These are phyloP conservation scores for Zophobas atratus DNA, from an alignment of 1,140 invertebrate species.

Conservation along the genomic window DNA sequence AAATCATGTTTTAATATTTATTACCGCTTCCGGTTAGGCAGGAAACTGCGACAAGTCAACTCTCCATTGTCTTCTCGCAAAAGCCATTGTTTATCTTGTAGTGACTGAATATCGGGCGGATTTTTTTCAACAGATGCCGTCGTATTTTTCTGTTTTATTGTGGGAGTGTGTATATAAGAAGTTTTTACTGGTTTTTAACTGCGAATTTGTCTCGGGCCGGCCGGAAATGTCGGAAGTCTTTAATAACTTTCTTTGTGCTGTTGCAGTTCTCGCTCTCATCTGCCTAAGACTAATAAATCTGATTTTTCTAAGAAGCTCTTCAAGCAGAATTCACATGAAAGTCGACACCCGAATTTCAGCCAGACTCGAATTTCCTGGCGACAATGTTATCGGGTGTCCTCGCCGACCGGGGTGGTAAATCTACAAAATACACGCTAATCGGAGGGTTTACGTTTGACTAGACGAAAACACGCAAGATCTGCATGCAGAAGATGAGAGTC, in stretches of 20 bases:
- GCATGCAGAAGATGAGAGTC: too few species aligned
- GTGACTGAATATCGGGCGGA: conserved; percentile 30
- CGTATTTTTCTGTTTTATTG: conserved; percentile 24
- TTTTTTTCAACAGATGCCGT: conserved; percentile 33
- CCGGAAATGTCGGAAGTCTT: conserved; percentile 34
- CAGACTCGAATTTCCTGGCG: conserved; percentile 40
- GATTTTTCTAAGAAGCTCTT: conserved; percentile 28
- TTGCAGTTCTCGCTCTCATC: neutral
- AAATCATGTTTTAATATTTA: conserved; percentile 41
- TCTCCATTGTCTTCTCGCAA: conserved; percentile 39
- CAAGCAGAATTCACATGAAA: conserved; percentile 36
- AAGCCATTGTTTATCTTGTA: conserved; percentile 35
- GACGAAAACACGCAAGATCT: too few species aligned
- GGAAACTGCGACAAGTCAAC: conserved; percentile 37
- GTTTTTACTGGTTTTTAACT: conserved; percentile 35
- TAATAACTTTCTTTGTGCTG: conserved; percentile 28
- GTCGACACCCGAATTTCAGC: conserved; percentile 28
- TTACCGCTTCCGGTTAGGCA: conserved; percentile 41
- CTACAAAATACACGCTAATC: conserved; percentile 16
- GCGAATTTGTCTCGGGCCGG: conserved; percentile 27
- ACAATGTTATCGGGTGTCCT: conserved; percentile 29
- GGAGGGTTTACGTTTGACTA: too few species aligned
- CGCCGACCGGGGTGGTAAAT: conserved; percentile 20
- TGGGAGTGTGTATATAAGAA: conserved; percentile 14
- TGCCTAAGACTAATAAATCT: conserved; percentile 30